Conservation (phyloP, 2,888 invertebrate species). For the Dolichopus griseipennis region DNA sequence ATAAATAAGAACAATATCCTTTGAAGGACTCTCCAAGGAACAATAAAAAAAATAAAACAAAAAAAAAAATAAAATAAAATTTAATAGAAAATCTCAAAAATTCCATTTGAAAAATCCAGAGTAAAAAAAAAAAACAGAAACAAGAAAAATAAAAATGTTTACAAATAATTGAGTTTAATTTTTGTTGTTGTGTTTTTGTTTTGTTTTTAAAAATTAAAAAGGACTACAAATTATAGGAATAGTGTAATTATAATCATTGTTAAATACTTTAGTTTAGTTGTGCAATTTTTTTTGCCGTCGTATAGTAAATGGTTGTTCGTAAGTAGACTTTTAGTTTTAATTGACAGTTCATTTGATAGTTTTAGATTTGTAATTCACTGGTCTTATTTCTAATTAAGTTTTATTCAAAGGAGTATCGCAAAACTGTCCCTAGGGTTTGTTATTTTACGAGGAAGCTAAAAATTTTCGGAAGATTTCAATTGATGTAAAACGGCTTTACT, state of each 20-base stretch:
- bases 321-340: too few relatives aligned
- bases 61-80: background rate
- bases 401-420: too few relatives aligned
- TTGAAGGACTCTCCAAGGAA: background rate
- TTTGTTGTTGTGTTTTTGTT: background rate
- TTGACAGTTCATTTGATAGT: too few relatives aligned
- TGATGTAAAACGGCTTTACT: too few relatives aligned
- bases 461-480: too few relatives aligned
- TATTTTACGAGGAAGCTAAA: too few relatives aligned
- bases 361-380: too few relatives aligned
- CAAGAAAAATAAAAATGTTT: background rate
- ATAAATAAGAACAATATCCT: background rate
- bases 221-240: background rate
- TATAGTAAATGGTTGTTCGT: too few relatives aligned
- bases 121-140: background rate
- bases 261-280: background rate
- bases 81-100: background rate
- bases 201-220: background rate
- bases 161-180: slow-evolving; percentile 1
- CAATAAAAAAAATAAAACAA: background rate
- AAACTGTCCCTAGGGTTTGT: too few relatives aligned
- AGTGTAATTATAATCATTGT: background rate
- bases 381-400: too few relatives aligned
- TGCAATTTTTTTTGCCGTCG: too few relatives aligned
- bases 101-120: background rate